phyloP scores from a whole-genome alignment of 2,113 vertebrate genomes.

The Varanus salvator region DNA sequence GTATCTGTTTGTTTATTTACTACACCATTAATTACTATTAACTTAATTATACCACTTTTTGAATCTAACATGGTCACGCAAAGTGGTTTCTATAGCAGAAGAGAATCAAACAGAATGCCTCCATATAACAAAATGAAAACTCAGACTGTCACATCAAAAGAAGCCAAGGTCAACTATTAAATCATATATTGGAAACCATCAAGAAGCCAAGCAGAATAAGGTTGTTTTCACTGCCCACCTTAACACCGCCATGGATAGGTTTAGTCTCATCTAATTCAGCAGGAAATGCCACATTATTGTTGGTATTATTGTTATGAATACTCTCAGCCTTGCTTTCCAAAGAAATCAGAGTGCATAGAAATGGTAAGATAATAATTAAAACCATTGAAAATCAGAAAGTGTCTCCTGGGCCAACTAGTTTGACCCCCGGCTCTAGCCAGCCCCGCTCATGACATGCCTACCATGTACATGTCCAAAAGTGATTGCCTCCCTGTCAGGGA shows the following conservation, averaged over 20 bases:
- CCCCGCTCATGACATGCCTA: too few relatives aligned
- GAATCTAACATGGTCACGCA: neutral
- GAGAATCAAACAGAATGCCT: neutral
- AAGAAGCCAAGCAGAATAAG: neutral
- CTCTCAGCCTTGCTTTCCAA: neutral
- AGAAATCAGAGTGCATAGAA: neutral
- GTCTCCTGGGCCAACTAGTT: too few relatives aligned
- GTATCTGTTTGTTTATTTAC: too few relatives aligned
- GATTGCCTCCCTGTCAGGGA: constrained; percentile 10
- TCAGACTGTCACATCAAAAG: neutral
- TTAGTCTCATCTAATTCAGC: neutral
- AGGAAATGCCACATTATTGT: neutral
- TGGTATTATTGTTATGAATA: too few relatives aligned
- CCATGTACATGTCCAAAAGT: too few relatives aligned
- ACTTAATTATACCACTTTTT: too few relatives aligned
- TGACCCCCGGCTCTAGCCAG: too few relatives aligned
- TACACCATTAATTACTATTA: too few relatives aligned
- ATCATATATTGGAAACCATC: neutral
- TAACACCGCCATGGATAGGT: neutral
- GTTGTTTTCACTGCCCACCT: neutral
- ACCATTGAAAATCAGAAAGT: neutral
- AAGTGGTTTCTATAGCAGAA: neutral
- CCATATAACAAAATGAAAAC: neutral
- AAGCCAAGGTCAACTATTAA: neutral
- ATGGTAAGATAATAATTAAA: neutral